phyloP scores from a whole-genome alignment of 92 coral and sea anemone genomes.

The Diadumene lineata region DNA sequence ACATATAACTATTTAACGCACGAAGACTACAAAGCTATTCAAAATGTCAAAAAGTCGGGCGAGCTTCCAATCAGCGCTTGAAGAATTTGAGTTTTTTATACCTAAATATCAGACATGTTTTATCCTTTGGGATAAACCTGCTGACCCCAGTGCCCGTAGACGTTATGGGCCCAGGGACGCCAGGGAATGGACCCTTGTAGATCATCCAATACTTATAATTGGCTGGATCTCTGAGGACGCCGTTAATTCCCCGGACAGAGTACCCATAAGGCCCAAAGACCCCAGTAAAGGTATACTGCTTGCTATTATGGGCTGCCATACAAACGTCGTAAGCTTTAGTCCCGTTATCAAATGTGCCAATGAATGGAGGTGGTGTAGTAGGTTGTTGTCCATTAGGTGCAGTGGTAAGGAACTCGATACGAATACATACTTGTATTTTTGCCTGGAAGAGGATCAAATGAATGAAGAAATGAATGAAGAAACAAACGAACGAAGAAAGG shows the following conservation, averaged over 20 bases:
- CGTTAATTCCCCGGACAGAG: slow-evolving; percentile 54
- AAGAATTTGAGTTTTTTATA: slow-evolving; percentile 36
- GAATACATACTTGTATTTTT: slow-evolving; percentile 62
- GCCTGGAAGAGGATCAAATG: slow-evolving; percentile 22
- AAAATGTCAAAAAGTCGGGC: no score
- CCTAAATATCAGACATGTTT: slow-evolving; percentile 58
- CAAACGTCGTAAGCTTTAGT: slow-evolving; percentile 60
- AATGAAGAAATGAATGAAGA: no score
- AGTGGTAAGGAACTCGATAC: slow-evolving; percentile 38
- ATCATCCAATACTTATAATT: slow-evolving; percentile 68
- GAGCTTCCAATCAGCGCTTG: no score
- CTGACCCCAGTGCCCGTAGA: slow-evolving; percentile 70
- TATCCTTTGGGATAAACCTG: slow-evolving; percentile 58
- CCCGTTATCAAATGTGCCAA: slow-evolving; percentile 39
- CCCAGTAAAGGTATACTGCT: slow-evolving; percentile 45
- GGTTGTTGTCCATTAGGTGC: background rate
- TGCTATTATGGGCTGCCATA: slow-evolving; percentile 46
- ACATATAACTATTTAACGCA: no score
- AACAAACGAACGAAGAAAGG: no score
- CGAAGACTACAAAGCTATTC: no score
- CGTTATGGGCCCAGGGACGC: background rate
- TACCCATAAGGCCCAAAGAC: slow-evolving; percentile 42
- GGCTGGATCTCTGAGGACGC: slow-evolving; percentile 8
- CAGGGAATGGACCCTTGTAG: slow-evolving; percentile 24
- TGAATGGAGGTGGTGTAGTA: slow-evolving; percentile 34